Percentiles rank a stretch among this genome's conserved stretches.
Evolutionary conservation across 1,140 invertebrate genomes (phyloP).

Genomic region (Aplysia californica): DNA sequence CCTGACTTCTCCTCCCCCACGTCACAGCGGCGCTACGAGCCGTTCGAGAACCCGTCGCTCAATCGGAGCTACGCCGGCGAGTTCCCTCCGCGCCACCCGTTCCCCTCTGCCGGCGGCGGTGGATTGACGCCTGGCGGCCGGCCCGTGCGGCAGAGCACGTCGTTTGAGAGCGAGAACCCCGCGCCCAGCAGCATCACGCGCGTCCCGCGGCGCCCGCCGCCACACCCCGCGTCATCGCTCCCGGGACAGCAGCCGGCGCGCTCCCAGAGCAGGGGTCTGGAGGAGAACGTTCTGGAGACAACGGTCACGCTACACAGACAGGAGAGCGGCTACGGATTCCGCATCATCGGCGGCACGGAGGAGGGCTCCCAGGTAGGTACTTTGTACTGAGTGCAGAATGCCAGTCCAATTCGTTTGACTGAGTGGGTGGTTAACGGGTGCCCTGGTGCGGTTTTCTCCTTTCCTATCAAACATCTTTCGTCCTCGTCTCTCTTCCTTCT

Average conservation of each 20-base stretch:
- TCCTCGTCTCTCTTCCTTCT: no score
- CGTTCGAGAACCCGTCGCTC: slow-evolving; percentile 29
- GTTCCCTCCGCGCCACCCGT: slow-evolving; percentile 12
- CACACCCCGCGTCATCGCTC: slow-evolving; percentile 18
- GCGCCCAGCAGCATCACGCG: slow-evolving; percentile 56
- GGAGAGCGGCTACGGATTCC: slow-evolving; percentile 94
- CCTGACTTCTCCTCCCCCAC: slow-evolving; percentile 35
- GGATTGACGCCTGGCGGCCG: slow-evolving; percentile 46
- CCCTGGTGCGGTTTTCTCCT: no score
- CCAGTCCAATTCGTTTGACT: no score
- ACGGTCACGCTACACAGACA: slow-evolving; percentile 83
- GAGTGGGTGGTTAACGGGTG: no score
- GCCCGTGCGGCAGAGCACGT: slow-evolving; percentile 74
- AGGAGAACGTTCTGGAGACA: slow-evolving; percentile 77
- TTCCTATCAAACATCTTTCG: no score
- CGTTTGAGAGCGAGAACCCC: slow-evolving; percentile 74
- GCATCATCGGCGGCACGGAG: slow-evolving; percentile 98
- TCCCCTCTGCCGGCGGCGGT: slow-evolving; percentile 1
- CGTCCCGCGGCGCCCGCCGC: slow-evolving; percentile 42
- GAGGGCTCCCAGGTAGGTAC: slow-evolving; percentile 88
- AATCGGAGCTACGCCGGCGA: slow-evolving; percentile 36
- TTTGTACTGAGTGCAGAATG: no score
- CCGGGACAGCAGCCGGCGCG: slow-evolving; percentile 33
- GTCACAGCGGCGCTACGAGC: slow-evolving; percentile 22
- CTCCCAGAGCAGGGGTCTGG: slow-evolving; percentile 29